phyloP scores from a whole-genome alignment of 2,888 invertebrate species.

The Zootermopsis nevadensis region DNA sequence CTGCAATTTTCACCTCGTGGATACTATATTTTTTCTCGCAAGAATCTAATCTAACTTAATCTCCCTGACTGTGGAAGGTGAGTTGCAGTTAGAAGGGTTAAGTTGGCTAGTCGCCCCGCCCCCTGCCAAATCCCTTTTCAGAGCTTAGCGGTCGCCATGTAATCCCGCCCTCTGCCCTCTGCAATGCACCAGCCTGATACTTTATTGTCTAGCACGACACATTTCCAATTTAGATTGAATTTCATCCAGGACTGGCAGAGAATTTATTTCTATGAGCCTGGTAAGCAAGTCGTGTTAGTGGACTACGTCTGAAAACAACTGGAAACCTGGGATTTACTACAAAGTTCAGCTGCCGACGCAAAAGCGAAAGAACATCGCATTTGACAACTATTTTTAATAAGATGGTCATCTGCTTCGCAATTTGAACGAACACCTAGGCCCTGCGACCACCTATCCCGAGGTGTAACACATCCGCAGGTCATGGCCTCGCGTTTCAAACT shows the following conservation, averaged over 20 bases:
- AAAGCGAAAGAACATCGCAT: no score
- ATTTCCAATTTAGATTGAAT: background rate
- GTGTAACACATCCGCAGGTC: no score
- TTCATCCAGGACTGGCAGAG: background rate
- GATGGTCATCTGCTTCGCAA: no score
- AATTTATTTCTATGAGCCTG: background rate
- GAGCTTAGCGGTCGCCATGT: constrained; percentile 1
- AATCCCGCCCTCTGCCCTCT: background rate
- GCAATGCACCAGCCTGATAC: constrained; percentile 1
- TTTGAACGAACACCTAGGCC: no score
- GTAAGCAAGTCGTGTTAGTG: no score
- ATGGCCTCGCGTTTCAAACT: no score
- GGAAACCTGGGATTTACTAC: no score
- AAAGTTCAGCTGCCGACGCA: no score
- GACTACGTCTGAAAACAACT: no score
- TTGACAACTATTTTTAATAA: no score
- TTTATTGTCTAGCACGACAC: constrained; percentile 11
- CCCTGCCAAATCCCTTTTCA: background rate
- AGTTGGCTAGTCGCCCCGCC: background rate
- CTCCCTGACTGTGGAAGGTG: background rate
- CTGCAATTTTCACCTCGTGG: background rate
- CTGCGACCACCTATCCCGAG: no score
- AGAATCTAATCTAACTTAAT: background rate
- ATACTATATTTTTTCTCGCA: background rate
- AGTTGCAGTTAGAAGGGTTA: background rate